A percentile compares a stretch with the other conserved stretches of the same genome.
Evolutionary conservation across 2,113 vertebrate genomes (phyloP).

Genomic region (Brachionichthys hirsutus): DNA sequence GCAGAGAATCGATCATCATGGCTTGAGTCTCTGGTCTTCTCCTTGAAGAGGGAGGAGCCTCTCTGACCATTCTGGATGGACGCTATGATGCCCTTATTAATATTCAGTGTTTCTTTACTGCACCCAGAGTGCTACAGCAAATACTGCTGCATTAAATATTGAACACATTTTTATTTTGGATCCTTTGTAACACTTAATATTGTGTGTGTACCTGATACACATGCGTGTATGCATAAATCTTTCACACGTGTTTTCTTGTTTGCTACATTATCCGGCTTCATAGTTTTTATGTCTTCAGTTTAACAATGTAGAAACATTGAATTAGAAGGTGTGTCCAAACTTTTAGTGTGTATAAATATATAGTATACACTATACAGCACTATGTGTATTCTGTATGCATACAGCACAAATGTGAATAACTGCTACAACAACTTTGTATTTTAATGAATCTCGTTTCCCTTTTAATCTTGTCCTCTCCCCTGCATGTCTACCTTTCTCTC

Average conservation of each 20-base stretch:
- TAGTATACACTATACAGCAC: no score
- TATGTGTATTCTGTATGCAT: no score
- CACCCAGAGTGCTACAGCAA: slow-evolving; percentile 53
- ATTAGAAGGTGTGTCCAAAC: no score
- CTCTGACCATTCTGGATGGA: slow-evolving; percentile 52
- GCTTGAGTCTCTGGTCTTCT: slow-evolving; percentile 44
- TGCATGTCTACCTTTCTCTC: neutral
- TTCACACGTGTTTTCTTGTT: no score
- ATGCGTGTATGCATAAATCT: no score
- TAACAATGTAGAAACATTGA: no score
- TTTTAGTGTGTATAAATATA: no score
- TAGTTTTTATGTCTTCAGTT: no score
- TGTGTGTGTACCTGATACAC: neutral
- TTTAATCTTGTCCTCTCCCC: slow-evolving; percentile 3
- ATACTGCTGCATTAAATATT: slow-evolving; percentile 60
- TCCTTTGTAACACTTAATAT: slow-evolving; percentile 23
- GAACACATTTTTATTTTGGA: slow-evolving; percentile 42
- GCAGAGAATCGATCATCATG: slow-evolving; percentile 52
- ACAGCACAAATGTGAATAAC: neutral
- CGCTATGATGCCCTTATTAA: slow-evolving; percentile 64
- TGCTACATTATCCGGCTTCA: no score
- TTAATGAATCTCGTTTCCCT: no score
- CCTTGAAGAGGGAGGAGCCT: slow-evolving; percentile 40
- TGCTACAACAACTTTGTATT: neutral
- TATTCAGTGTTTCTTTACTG: slow-evolving; percentile 65